Evolutionary conservation across 1,140 invertebrate species (phyloP).

Genomic region (Samia ricini): DNA sequence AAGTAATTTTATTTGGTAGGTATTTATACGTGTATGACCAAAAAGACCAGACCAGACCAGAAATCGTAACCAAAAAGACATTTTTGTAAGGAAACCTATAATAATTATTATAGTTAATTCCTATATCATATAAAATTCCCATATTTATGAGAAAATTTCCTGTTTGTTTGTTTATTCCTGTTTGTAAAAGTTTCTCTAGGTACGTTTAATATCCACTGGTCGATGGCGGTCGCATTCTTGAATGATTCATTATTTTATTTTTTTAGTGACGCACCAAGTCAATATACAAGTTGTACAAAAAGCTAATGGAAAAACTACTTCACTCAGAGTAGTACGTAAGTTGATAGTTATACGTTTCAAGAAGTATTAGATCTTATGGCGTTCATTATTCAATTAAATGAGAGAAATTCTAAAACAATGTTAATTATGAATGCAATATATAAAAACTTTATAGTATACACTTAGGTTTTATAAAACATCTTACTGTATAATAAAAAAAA

Average conservation of each 20-base stretch:
- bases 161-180: too few species aligned
- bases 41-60: too few species aligned
- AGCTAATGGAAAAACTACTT: not conserved
- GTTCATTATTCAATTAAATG: not conserved
- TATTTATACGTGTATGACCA: too few species aligned
- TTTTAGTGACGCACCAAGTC: conserved; percentile 23
- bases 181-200: not conserved
- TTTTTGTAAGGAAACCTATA: too few species aligned
- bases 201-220: not conserved
- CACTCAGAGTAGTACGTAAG: not conserved
- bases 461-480: too few species aligned
- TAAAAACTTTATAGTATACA: too few species aligned
- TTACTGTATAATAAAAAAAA: too few species aligned
- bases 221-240: conserved; percentile 15
- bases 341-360: not conserved
- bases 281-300: conserved; percentile 1
- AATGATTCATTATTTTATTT: conserved; percentile 28
- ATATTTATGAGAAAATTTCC: not conserved
- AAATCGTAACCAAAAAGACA: too few species aligned
- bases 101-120: not conserved
- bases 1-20: too few species aligned
- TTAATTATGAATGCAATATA: too few species aligned
- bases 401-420: too few species aligned
- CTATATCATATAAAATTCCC: not conserved
- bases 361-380: not conserved